A percentile compares a stretch with the other conserved stretches of the same genome.
These are phyloP conservation scores for Amphimedon queenslandica DNA, from an alignment of 37 sponge, comb jelly and placozoan species.

Conservation along the genomic window DNA sequence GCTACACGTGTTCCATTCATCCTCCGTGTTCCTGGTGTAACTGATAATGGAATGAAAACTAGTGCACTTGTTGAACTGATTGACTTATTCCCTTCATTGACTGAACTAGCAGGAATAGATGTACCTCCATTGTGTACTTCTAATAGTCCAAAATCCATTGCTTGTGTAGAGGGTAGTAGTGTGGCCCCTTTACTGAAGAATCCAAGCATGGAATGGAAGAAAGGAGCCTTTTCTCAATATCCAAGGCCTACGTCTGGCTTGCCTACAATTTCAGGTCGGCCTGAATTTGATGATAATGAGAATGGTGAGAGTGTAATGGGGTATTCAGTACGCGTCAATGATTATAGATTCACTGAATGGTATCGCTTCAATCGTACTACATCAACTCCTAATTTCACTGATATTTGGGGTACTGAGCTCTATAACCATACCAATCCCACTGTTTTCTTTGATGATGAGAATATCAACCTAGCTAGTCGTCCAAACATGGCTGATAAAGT, in stretches of 20 bases:
- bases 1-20: slow-evolving; percentile 49
- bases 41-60: slow-evolving; percentile 11
- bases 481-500: not conserved
- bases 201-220: slow-evolving; percentile 16
- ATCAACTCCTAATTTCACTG: not conserved
- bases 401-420: slow-evolving; percentile 13
- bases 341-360: slow-evolving; percentile 31
- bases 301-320: slow-evolving; percentile 50
- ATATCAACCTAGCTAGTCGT: slow-evolving; percentile 13
- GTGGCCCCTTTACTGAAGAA: slow-evolving; percentile 7
- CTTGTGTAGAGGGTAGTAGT: slow-evolving; percentile 16
- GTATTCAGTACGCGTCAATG: slow-evolving; percentile 23
- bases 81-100: slow-evolving; percentile 26
- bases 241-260: not conserved
- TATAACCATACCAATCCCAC: slow-evolving; percentile 12
- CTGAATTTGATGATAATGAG: slow-evolving; percentile 5
- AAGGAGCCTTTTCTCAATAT: slow-evolving; percentile 29
- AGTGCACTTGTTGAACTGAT: slow-evolving; percentile 14
- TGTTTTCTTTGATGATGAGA: slow-evolving; percentile 12
- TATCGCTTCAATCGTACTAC: not conserved
- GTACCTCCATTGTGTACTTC: slow-evolving; percentile 11
- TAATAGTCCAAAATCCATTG: not conserved
- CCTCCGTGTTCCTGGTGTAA: slow-evolving; percentile 32
- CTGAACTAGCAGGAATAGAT: slow-evolving; percentile 14
- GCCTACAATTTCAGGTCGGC: not conserved